Base-by-base conservation (phyloP, 2,888 invertebrate genomes). In the Geotrupes spiniger region DNA sequence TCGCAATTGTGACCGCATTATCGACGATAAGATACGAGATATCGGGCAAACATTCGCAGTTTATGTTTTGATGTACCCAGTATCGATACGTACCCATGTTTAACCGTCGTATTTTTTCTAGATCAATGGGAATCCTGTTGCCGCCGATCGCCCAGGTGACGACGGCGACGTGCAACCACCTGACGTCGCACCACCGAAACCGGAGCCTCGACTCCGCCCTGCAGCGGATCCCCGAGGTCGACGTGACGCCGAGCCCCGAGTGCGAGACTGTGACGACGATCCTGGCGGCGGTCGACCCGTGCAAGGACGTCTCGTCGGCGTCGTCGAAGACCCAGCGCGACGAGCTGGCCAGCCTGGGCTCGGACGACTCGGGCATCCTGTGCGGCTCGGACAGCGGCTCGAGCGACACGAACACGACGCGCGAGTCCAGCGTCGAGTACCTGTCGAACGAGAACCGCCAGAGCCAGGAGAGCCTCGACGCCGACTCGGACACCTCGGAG, bases 141-240 rank as follows among this genome's bases (percentile, higher is more conserved):
- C 82, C 82, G 25, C 81, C 82, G 25, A 78, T 82, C 46, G 74
- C 79, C 15, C 79, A 79, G 66, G 75, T 77, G 45, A 76, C 75
- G 28, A 73, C 74, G 42, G 73, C 73, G 15, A 73, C 75, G 11
- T 60, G 69, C 54, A 74, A 74, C 49, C 75, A 76, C 56, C 63
- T 72, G n/a, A 75, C 85, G 57, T 82, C 85, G 64, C 89, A 90
- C 71, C 92, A 92, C 74, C 83, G 92, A 63, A 92, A 92, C 77
- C 83, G 92, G 58, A 92, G 92, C 69, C 76, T 92, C 71, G 92
- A 93, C 73, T 92, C 92, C 49, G 92, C 91, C 51, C 79, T 92
- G 56, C 92, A 92, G 72, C 80, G 89, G 72, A 92, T 92, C 69
- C 92, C 92, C 52, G 92, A 92, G 78, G 90, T 87, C 67, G 85